Evolutionary conservation across 2,888 invertebrate genomes (phyloP).

Genomic region (Zaprionus lineosus): DNA sequence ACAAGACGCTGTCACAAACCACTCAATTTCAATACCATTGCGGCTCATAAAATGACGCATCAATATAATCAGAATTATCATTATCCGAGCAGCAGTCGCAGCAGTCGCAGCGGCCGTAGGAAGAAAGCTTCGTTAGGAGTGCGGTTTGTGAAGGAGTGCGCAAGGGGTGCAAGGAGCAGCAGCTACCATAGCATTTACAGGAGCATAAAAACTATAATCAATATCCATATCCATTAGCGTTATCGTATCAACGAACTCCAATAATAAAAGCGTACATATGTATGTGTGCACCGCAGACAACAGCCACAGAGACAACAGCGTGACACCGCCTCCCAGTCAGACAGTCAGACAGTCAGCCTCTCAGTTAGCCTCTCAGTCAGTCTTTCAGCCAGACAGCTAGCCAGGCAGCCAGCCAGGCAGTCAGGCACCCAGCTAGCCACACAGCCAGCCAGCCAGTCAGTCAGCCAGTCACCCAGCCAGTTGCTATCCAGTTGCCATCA

Average conservation of each 20-base stretch:
- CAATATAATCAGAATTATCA: constrained; percentile 76
- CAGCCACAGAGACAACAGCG: constrained; percentile 32
- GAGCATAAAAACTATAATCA: constrained; percentile 77
- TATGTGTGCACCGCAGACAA: constrained; percentile 32
- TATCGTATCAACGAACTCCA: constrained; percentile 76
- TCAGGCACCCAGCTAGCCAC: background rate
- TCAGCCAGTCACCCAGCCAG: too few species aligned
- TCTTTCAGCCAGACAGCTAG: background rate
- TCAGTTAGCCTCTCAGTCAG: too few species aligned
- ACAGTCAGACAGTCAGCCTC: too few species aligned
- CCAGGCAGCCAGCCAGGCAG: too few species aligned
- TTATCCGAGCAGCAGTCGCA: constrained; percentile 40
- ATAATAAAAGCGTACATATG: constrained; percentile 63
- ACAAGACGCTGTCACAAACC: constrained; percentile 69
- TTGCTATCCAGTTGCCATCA: background rate
- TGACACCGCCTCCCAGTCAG: too few species aligned
- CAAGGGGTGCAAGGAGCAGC: background rate
- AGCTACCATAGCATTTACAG: constrained; percentile 27
- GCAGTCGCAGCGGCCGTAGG: constrained; percentile 6
- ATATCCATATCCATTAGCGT: constrained; percentile 79
- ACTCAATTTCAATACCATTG: constrained; percentile 77
- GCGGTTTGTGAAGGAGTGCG: too few species aligned
- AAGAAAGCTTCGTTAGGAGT: too few species aligned
- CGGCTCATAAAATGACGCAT: constrained; percentile 77
- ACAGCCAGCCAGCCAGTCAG: background rate